Conservation (phyloP, 2,113 vertebrate genomes). For the Nestor notabilis region DNA sequence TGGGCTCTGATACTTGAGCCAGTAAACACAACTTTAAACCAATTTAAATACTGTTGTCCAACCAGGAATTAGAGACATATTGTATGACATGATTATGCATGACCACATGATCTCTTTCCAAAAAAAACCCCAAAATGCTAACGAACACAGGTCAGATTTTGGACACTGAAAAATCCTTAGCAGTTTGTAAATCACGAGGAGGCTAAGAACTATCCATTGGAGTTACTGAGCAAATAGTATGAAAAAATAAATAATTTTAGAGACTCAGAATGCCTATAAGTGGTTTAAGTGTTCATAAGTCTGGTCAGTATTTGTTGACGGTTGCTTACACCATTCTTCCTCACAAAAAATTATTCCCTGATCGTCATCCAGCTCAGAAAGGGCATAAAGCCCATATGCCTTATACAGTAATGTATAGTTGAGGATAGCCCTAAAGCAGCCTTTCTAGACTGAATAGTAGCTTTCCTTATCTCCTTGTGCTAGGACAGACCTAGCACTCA, state of each 20-base stretch:
- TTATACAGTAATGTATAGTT: not conserved
- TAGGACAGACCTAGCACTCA: not conserved
- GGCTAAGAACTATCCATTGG: not conserved
- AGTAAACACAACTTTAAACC: not conserved
- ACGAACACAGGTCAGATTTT: not conserved
- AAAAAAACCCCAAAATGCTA: fast-evolving
- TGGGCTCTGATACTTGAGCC: not conserved
- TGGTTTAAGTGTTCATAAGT: not conserved
- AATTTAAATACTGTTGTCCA: not conserved
- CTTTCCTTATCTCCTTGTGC: not conserved
- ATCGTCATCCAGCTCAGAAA: not conserved
- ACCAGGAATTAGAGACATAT: not conserved
- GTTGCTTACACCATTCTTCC: not conserved
- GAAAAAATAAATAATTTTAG: not conserved
- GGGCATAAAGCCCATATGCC: not conserved
- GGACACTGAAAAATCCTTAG: not conserved
- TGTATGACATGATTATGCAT: not conserved
- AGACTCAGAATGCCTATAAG: not conserved
- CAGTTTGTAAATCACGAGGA: not conserved
- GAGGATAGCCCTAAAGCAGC: not conserved
- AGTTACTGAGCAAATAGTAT: not conserved
- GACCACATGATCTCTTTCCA: not conserved
- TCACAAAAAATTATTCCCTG: not conserved
- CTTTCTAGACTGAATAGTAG: not conserved
- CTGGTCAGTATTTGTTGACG: not conserved